A percentile compares a stretch with the other conserved stretches of the same genome.
phyloP scores from a whole-genome alignment of 2,113 vertebrate species.

The Megaleporinus macrocephalus region DNA sequence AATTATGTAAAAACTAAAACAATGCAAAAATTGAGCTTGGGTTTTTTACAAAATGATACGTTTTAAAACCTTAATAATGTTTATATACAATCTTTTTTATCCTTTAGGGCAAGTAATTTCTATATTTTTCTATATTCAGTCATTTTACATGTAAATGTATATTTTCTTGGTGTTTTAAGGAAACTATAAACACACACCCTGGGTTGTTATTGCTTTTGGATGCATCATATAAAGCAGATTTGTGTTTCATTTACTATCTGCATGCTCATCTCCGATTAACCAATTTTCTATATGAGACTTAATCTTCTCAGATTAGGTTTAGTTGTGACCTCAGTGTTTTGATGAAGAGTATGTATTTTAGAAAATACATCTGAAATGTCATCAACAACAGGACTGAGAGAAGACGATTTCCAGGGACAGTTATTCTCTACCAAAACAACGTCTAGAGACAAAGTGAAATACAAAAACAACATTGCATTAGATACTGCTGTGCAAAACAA shows the following conservation, averaged over 20 bases:
- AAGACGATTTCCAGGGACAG: background rate
- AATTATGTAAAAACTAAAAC: too few relatives aligned
- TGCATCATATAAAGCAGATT: background rate
- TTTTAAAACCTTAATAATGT: too few relatives aligned
- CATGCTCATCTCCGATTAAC: constrained; percentile 15
- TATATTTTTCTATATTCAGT: too few relatives aligned
- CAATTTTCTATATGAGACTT: constrained; percentile 18
- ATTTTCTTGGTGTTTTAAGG: too few relatives aligned
- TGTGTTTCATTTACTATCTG: constrained; percentile 38
- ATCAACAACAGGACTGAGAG: background rate
- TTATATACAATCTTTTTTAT: too few relatives aligned
- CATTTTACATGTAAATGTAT: too few relatives aligned
- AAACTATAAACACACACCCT: background rate
- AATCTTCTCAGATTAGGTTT: constrained; percentile 20
- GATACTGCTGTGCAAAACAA: background rate
- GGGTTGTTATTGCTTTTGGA: background rate
- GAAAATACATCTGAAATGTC: background rate
- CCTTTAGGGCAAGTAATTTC: too few relatives aligned
- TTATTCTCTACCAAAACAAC: background rate
- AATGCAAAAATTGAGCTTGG: too few relatives aligned
- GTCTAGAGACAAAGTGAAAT: background rate
- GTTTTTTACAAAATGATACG: too few relatives aligned
- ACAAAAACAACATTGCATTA: background rate
- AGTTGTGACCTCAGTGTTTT: constrained; percentile 11
- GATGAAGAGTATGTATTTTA: background rate